Base-by-base conservation (phyloP, 2,888 invertebrate genomes). In the Drosophila recens region DNA sequence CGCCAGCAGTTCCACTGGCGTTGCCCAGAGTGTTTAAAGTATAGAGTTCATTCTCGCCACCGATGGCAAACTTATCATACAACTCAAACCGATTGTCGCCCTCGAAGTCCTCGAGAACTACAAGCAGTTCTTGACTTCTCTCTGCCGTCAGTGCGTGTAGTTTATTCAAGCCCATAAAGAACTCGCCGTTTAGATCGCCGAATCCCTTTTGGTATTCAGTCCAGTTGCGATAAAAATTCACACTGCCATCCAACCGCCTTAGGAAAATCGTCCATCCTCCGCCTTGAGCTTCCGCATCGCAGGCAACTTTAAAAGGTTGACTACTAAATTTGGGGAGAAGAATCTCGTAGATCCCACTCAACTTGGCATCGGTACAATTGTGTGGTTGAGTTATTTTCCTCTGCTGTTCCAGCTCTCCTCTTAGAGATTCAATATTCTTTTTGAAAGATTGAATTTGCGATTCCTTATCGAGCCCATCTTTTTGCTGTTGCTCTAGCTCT, bases 91-190 rank as follows among this genome's bases (percentile, higher is more conserved):
- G 23, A 23, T 45, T 23, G 6, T 5, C 6, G 13, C 45, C 45
- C 45, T 45, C 45, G 6, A 23, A 45, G 13, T 45, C 45, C 13
- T 45, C 45, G 6, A 45, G 45, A 23, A 45, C 45, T 5, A 45
- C 45, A 13, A 20, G 45, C 2, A 45, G 6, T 5, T 45, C 45
- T 1, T 45, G 45, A 1, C 6, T 11, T 2, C 5, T 20, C 6
- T 45, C 23, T 3, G 45, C 11, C 5, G 45, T n/a, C n/a, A n/a
- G n/a, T n/a, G n/a, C n/a, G n/a, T 45, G 45, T 23, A 45, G 13
- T 23, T 23, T 23, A 23, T 45, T 23, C 23, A 45, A 13, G 1
- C 45, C 45, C 11, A 45, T 23, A 3, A 45, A 45, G 45, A 45
- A 45, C 23, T 45, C 45, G 23, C 45, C 45, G 13, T 45, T 20